These are phyloP conservation scores for Laterallus jamaicensis DNA, from an alignment of 2,113 vertebrate species.

Conservation along the genomic window DNA sequence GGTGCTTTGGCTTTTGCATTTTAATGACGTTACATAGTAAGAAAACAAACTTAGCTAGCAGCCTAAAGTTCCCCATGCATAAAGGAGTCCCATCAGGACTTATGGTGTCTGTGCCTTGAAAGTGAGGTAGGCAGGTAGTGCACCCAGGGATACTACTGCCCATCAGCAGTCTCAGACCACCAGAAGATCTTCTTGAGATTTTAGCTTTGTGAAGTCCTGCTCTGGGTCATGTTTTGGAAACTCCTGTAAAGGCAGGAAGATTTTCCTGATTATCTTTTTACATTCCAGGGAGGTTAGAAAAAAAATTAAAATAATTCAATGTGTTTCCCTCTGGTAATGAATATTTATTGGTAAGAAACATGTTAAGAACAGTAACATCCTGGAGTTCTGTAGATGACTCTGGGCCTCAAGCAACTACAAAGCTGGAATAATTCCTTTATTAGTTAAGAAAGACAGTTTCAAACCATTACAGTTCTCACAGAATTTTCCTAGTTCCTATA, in stretches of 20 bases:
- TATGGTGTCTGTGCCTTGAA: not conserved
- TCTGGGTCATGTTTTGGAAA: not conserved
- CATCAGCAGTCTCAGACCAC: not conserved
- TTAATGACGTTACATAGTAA: not conserved
- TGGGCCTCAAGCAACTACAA: not conserved
- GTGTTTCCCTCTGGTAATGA: not conserved
- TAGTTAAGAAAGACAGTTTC: not conserved
- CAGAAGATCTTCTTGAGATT: fast-evolving
- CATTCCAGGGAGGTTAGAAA: not conserved
- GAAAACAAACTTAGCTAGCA: not conserved
- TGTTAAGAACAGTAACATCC: not conserved
- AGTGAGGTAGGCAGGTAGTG: not conserved
- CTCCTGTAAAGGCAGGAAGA: not conserved
- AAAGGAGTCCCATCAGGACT: not conserved
- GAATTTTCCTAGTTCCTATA: not conserved
- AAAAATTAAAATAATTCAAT: too few species aligned
- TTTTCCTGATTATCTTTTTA: not conserved
- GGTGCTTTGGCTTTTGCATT: not conserved
- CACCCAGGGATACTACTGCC: not conserved
- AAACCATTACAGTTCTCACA: not conserved
- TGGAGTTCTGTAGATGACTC: not conserved
- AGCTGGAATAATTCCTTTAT: not conserved
- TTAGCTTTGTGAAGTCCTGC: not conserved
- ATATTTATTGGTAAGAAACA: not conserved
- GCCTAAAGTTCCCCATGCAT: not conserved